These are phyloP conservation scores for Anoura caudifer DNA, from an alignment of 2,113 vertebrate species.

Conservation along the genomic window DNA sequence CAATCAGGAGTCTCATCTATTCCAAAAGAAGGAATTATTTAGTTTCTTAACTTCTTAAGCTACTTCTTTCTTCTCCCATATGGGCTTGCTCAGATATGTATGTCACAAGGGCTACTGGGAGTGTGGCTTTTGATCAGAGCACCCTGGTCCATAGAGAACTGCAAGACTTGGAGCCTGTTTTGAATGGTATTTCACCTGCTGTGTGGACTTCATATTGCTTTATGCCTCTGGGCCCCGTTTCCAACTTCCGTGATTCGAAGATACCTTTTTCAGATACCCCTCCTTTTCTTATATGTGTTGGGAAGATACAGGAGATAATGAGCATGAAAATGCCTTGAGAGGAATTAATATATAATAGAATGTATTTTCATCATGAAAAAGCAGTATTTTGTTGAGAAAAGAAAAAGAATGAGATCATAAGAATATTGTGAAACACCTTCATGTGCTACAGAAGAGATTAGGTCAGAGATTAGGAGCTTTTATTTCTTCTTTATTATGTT, in stretches of 20 bases:
- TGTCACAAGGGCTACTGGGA: conserved; percentile 16
- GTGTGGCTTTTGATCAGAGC: conserved; percentile 12
- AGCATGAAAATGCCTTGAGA: conserved; percentile 27
- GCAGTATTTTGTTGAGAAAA: conserved; percentile 21
- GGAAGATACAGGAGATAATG: background rate
- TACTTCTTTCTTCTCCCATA: background rate
- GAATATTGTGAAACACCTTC: background rate
- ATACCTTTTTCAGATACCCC: background rate
- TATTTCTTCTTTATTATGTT: conserved; percentile 16
- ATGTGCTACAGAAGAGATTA: background rate
- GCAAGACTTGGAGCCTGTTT: background rate
- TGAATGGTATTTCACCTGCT: conserved; percentile 16
- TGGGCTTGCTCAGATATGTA: background rate
- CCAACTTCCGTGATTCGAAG: background rate
- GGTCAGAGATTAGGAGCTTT: background rate
- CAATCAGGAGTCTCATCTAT: background rate
- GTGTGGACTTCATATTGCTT: conserved; percentile 11
- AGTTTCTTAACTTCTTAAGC: background rate
- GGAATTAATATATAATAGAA: conserved; percentile 1
- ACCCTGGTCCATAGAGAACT: conserved; percentile 16
- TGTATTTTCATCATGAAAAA: conserved; percentile 13
- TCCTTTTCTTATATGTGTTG: background rate
- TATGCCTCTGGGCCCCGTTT: background rate
- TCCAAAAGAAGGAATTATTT: background rate
- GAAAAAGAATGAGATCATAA: background rate